Evolutionary conservation across 1,140 invertebrate species (phyloP).

Genomic region (Solen grandis): DNA sequence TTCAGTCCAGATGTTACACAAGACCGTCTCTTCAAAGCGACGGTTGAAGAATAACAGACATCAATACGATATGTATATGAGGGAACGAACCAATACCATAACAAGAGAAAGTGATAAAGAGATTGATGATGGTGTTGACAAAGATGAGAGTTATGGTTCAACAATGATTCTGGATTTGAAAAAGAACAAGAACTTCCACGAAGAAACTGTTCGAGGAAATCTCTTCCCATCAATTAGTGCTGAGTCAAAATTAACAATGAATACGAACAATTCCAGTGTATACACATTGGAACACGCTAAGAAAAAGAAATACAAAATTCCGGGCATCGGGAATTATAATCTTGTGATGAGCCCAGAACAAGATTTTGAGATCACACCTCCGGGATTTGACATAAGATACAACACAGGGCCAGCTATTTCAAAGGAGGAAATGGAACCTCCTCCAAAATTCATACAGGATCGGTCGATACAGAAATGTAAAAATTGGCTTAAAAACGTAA

Average conservation of each 20-base stretch:
- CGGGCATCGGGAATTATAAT: slow-evolving; percentile 53
- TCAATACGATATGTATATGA: slow-evolving; percentile 38
- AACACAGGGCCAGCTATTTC: slow-evolving; percentile 35
- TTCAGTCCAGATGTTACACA: slow-evolving; percentile 1
- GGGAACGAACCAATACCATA: slow-evolving; percentile 29
- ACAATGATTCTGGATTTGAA: neutral
- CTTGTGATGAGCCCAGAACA: slow-evolving; percentile 40
- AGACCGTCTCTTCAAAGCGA: slow-evolving; percentile 21
- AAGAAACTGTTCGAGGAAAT: neutral
- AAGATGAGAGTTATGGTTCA: neutral
- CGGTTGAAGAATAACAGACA: slow-evolving; percentile 23
- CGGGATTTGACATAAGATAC: slow-evolving; percentile 49
- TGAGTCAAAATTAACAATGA: slow-evolving; percentile 8
- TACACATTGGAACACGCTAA: slow-evolving; percentile 36
- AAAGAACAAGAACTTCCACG: neutral
- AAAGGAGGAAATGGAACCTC: slow-evolving; percentile 39
- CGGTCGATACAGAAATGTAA: slow-evolving; percentile 45
- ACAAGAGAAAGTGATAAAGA: neutral
- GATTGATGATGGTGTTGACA: neutral
- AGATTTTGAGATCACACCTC: slow-evolving; percentile 51
- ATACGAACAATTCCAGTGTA: slow-evolving; percentile 3
- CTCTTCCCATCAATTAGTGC: slow-evolving; percentile 35
- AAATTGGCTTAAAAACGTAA: slow-evolving; percentile 40
- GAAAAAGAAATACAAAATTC: slow-evolving; percentile 49
- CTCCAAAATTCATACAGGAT: slow-evolving; percentile 30